Conservation (phyloP, 2,888 invertebrate species). For the Acronicta psi region DNA sequence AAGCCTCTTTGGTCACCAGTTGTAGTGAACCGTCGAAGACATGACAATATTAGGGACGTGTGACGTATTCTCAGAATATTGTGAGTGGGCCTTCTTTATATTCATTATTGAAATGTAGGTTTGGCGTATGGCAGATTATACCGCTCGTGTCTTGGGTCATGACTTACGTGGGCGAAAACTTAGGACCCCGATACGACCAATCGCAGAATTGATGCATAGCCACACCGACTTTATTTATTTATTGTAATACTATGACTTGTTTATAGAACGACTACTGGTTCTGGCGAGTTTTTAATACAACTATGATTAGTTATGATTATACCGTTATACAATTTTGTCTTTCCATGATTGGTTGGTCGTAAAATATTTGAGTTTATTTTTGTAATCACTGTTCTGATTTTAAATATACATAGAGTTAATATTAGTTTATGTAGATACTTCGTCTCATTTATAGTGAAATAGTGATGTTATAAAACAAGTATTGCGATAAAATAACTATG, state of each 20-base stretch:
- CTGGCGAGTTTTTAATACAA: conserved; percentile 41
- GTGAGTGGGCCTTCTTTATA: conserved; percentile 25
- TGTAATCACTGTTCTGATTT: conserved; percentile 15
- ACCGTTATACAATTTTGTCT: conserved; percentile 19
- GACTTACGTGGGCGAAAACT: conserved; percentile 77
- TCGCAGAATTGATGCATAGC: conserved; percentile 72
- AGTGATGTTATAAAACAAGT: background rate
- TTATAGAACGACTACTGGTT: conserved; percentile 58
- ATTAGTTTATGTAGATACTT: background rate
- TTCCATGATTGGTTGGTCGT: conserved; percentile 14
- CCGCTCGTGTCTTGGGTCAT: conserved; percentile 71
- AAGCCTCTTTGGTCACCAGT: background rate
- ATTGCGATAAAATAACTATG: background rate
- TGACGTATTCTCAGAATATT: too few relatives aligned
- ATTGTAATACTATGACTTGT: conserved; percentile 69
- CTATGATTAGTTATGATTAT: conserved; percentile 38
- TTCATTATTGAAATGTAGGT: conserved; percentile 38
- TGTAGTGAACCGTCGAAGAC: too few relatives aligned
- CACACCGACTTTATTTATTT: conserved; percentile 74
- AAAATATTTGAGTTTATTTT: conserved; percentile 27
- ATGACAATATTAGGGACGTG: too few relatives aligned
- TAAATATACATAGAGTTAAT: too few relatives aligned
- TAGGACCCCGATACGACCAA: conserved; percentile 63
- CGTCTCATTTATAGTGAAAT: background rate
- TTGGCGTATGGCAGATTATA: conserved; percentile 44